Percentiles rank a stretch among this genome's conserved stretches.
phyloP scores from a whole-genome alignment of 2,888 invertebrate genomes.

The Proisotoma minuta region DNA sequence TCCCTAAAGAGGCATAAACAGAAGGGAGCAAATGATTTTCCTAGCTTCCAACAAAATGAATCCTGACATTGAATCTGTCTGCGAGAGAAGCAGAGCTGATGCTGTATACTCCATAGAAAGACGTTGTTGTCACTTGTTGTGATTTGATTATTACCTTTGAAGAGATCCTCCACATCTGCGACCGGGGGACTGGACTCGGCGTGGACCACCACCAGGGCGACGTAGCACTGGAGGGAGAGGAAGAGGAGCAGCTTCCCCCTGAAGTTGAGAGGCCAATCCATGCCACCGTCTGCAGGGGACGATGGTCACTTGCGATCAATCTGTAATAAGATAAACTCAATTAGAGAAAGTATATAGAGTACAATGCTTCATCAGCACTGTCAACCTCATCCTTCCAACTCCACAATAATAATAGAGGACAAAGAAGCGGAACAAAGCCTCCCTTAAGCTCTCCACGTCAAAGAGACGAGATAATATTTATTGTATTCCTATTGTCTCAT shows the following conservation, averaged over 20 bases:
- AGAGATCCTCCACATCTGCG: slow-evolving; percentile 47
- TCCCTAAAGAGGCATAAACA: slow-evolving; percentile 46
- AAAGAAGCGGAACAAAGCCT: too few relatives aligned
- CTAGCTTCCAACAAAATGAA: background rate
- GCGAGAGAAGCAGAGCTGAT: too few relatives aligned
- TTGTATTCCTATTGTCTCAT: too few relatives aligned
- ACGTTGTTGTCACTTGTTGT: background rate
- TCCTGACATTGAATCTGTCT: too few relatives aligned
- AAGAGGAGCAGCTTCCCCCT: slow-evolving; percentile 41
- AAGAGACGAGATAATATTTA: too few relatives aligned
- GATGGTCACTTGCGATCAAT: slow-evolving; percentile 43
- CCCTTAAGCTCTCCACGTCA: too few relatives aligned
- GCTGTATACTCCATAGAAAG: too few relatives aligned
- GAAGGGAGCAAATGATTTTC: slow-evolving; percentile 40
- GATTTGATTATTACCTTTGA: slow-evolving; percentile 44
- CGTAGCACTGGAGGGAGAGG: slow-evolving; percentile 42
- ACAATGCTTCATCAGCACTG: background rate
- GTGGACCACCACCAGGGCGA: slow-evolving; percentile 29
- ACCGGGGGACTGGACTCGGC: slow-evolving; percentile 48
- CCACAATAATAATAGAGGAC: too few relatives aligned
- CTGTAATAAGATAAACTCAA: slow-evolving; percentile 35
- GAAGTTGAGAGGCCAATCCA: slow-evolving; percentile 47
- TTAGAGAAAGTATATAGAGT: background rate
- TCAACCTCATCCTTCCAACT: too few relatives aligned
- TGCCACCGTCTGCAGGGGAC: too few relatives aligned